These are phyloP conservation scores for Podocnemis expansa DNA, from an alignment of 2,113 vertebrate genomes.

Conservation along the genomic window DNA sequence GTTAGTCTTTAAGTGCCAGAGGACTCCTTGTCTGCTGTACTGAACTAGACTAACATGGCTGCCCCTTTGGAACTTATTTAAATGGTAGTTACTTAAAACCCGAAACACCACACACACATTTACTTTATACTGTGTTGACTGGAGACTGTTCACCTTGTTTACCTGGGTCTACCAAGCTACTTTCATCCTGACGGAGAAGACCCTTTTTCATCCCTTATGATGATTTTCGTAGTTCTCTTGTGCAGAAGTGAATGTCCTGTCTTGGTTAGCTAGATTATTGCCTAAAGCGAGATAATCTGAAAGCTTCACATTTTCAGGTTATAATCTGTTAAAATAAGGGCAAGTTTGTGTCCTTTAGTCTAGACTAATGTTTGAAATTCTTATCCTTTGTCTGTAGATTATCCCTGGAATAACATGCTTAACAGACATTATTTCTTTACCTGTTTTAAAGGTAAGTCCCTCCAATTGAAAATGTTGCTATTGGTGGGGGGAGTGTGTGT, in stretches of 20 bases:
- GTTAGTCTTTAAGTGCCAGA: too few species aligned
- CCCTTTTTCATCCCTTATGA: not conserved
- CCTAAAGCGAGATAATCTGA: not conserved
- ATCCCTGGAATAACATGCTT: slow-evolving; percentile 86
- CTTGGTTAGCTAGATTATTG: slow-evolving; percentile 5
- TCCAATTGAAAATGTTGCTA: not conserved
- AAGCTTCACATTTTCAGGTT: not conserved
- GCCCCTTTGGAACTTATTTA: too few species aligned
- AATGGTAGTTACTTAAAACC: not conserved
- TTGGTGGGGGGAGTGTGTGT: not conserved
- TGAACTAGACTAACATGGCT: too few species aligned
- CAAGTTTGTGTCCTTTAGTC: not conserved
- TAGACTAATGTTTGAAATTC: not conserved
- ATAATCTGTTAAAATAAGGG: not conserved
- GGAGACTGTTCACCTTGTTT: not conserved
- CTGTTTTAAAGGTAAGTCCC: slow-evolving; percentile 81
- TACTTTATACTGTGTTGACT: not conserved
- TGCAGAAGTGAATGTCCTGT: not conserved
- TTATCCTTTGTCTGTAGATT: slow-evolving; percentile 53
- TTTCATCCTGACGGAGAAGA: not conserved
- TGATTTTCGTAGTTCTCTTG: slow-evolving; percentile 20
- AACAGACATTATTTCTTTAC: slow-evolving; percentile 83
- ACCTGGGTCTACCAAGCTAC: not conserved
- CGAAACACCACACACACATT: not conserved
- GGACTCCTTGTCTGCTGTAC: too few species aligned